Base-by-base conservation (phyloP, 2,113 vertebrate genomes). In the Notiomystis cincta region DNA sequence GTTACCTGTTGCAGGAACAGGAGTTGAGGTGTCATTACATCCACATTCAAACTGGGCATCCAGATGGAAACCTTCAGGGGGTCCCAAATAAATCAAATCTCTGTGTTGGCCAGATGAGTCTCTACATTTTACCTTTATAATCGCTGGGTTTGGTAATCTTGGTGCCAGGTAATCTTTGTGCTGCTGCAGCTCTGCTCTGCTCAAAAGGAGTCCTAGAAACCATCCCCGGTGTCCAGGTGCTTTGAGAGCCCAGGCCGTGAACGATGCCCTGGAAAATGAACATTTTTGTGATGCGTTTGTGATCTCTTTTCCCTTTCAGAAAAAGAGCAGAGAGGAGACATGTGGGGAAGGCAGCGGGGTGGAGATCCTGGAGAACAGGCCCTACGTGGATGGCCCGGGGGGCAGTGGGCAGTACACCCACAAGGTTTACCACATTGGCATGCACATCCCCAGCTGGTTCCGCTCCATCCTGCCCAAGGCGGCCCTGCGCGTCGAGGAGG, bases 391-490 rank as follows among this genome's bases (percentile, higher is more conserved):
- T 19, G 99, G 99, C 19, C 99, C 99, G 0, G 99, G 99, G 4
- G 99, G 99, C 72, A 97, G 97, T 0, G 99, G 99, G 69, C 99
- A 99, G 97, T 99, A 99, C 96, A 99, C 99, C 1, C 99, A 99
- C 97, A 99, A 99, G 95, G 99, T 99, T 80, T 99, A 99, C 95
- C 99, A 99, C 90, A 99, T 99, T 70, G 99, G 99, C 83, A 99
- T 99, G 99, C 99, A 99, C 97, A 99, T 99, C 92, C 99, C 99
- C 85, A 98, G 99, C 97, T 99, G 99, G 99, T 99, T 99, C 97
- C 99, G 99, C 88, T 99, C 99, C 58, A 99, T 99, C 13, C 92
- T 99, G 97, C 99, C 99, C 96, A 99, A 99, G 97, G 99, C 99
- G 2, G 99, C 99, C 3, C 96, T 99, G 82, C 97, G 99, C 20